Evolutionary conservation across 1,140 invertebrate species (phyloP).

Genomic region (Orchestia grillus): DNA sequence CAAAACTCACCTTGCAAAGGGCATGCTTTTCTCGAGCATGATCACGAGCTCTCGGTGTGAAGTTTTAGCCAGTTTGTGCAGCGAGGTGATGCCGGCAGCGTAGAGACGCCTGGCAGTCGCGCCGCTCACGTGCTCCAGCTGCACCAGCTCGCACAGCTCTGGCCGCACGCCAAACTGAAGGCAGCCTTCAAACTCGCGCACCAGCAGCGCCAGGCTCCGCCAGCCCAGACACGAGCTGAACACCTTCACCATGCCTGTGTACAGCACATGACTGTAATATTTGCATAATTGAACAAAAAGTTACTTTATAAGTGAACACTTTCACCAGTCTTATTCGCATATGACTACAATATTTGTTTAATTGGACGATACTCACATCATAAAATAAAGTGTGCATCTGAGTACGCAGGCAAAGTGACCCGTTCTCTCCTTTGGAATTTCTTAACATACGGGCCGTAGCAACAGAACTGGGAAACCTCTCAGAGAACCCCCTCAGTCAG

Average conservation of each 20-base stretch:
- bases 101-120: slow-evolving; percentile 87
- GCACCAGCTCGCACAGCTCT: slow-evolving; percentile 92
- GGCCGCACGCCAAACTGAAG: slow-evolving; percentile 94
- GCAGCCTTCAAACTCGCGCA: slow-evolving; percentile 93
- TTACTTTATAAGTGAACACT: background rate
- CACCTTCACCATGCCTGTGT: slow-evolving; percentile 87
- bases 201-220: slow-evolving; percentile 88
- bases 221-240: slow-evolving; percentile 95
- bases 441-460: too few relatives aligned
- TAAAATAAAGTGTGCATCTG: too few relatives aligned
- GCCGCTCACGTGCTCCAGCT: slow-evolving; percentile 86
- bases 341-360: too few relatives aligned
- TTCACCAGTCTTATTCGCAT: background rate
- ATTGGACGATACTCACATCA: too few relatives aligned
- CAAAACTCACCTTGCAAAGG: slow-evolving; percentile 80
- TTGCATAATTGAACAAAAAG: background rate
- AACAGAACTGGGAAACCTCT: too few relatives aligned
- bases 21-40: slow-evolving; percentile 82
- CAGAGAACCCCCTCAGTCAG: too few relatives aligned
- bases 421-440: too few relatives aligned
- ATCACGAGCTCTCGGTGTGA: slow-evolving; percentile 80
- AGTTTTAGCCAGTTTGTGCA: slow-evolving; percentile 84
- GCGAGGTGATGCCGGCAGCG: slow-evolving; percentile 84
- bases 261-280: background rate
- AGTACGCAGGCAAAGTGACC: too few relatives aligned